Percentiles rank a stretch among this genome's conserved stretches.
These are phyloP conservation scores for Ferdinandea cuprea DNA, from an alignment of 2,888 invertebrate species.

Conservation along the genomic window DNA sequence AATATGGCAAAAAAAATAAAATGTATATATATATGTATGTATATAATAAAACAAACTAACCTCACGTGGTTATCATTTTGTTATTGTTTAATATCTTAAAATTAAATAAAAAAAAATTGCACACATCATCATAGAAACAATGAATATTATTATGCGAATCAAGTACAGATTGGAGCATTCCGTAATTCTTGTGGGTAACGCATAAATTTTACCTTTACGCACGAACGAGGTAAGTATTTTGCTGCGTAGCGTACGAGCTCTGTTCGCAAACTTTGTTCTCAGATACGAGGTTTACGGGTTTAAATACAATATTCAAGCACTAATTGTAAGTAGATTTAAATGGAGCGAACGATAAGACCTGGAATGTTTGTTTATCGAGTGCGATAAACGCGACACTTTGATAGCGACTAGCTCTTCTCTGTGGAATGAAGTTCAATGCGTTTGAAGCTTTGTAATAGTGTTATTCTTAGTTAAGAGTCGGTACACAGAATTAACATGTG, in stretches of 20 bases:
- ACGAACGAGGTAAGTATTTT: slow-evolving; percentile 16
- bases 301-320: not conserved
- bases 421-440: slow-evolving; percentile 30
- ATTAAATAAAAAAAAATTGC: slow-evolving; percentile 1
- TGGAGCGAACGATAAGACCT: not conserved
- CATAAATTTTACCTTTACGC: slow-evolving; percentile 43
- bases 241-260: slow-evolving; percentile 25
- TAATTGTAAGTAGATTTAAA: not conserved
- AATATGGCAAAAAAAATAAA: not conserved
- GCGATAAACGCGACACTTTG: slow-evolving; percentile 16
- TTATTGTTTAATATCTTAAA: slow-evolving; percentile 19
- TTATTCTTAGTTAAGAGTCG: not conserved
- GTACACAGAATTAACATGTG: slow-evolving; percentile 20
- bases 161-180: slow-evolving; percentile 35
- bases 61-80: slow-evolving; percentile 39
- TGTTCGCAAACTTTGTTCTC: slow-evolving; percentile 12
- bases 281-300: not conserved
- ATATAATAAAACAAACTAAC: not conserved
- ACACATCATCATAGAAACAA: slow-evolving; percentile 12
- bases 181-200: slow-evolving; percentile 41
- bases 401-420: not conserved
- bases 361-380: slow-evolving; percentile 35
- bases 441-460: slow-evolving; percentile 4
- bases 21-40: no score
- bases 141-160: slow-evolving; percentile 35